Percentiles rank a stretch among this genome's conserved stretches.
These are phyloP conservation scores for Hirundichthys speculiger DNA, from an alignment of 2,113 vertebrate species.

Conservation along the genomic window DNA sequence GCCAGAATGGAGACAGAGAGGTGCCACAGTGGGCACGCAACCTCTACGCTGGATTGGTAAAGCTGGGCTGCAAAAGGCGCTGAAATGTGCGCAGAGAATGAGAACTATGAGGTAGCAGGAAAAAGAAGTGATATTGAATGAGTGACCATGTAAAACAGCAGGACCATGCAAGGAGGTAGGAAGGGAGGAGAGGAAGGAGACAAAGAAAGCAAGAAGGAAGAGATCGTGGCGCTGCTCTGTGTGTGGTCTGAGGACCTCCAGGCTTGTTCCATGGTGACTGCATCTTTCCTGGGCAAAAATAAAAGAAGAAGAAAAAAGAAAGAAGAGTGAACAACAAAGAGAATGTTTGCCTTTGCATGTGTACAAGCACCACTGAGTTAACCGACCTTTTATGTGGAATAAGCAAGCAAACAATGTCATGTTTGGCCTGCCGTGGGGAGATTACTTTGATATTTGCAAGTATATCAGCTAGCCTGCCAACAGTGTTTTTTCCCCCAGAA, in stretches of 20 bases:
- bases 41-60: conserved; percentile 1
- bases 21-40: conserved; percentile 22
- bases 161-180: conserved; percentile 7
- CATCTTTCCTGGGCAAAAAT: conserved; percentile 68
- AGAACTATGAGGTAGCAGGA: conserved; percentile 5
- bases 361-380: conserved; percentile 58
- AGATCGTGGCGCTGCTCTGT: conserved; percentile 62
- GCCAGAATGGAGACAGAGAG: conserved; percentile 26
- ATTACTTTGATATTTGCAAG: conserved; percentile 70
- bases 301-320: conserved; percentile 54
- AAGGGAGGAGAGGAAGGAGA: conserved; percentile 34
- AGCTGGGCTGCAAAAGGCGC: conserved; percentile 16
- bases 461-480: conserved; percentile 55
- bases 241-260: conserved; percentile 84
- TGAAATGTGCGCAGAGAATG: conserved; percentile 26
- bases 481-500: conserved; percentile 34
- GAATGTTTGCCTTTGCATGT: conserved; percentile 79
- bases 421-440: conserved; percentile 52
- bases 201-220: conserved; percentile 52
- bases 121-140: background rate
- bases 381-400: conserved; percentile 73
- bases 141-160: conserved; percentile 18
- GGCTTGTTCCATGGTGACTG: conserved; percentile 75
- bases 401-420: conserved; percentile 74
- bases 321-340: conserved; percentile 69